phyloP scores from a whole-genome alignment of 2,113 vertebrate species.

The Pelodiscus sinensis region DNA sequence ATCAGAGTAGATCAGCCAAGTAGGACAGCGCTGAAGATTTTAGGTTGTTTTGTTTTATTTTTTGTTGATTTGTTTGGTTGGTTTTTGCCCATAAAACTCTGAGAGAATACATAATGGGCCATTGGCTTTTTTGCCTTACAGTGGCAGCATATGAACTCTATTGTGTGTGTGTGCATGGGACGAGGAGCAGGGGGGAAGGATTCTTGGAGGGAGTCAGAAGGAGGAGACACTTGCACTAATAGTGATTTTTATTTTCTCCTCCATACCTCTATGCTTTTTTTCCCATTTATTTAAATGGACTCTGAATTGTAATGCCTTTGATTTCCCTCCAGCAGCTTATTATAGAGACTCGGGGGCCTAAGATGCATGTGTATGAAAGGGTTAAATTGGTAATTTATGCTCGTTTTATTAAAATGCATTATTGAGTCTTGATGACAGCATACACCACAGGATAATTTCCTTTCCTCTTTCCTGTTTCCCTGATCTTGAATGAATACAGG shows the following conservation, averaged over 20 bases:
- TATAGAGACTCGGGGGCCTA: background rate
- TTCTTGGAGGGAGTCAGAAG: background rate
- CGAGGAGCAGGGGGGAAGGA: too few species aligned
- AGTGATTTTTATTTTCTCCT: background rate
- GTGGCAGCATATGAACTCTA: background rate
- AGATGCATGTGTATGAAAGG: background rate
- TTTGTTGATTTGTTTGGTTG: fast-evolving
- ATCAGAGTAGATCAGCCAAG: slow-evolving; percentile 70
- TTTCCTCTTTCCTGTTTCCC: background rate
- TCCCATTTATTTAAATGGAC: background rate
- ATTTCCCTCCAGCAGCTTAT: background rate
- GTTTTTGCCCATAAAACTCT: background rate
- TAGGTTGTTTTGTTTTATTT: background rate
- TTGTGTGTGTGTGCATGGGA: background rate
- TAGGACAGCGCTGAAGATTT: slow-evolving; percentile 61
- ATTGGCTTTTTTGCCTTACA: background rate
- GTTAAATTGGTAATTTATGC: background rate
- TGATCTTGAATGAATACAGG: fast-evolving
- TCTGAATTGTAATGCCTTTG: background rate
- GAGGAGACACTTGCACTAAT: background rate
- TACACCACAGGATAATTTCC: fast-evolving
- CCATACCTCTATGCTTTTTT: background rate
- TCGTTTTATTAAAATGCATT: background rate
- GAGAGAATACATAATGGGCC: slow-evolving; percentile 5
- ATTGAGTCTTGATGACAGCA: background rate